These are phyloP conservation scores for Drosophila testacea DNA, from an alignment of 2,888 invertebrate species.

Conservation along the genomic window DNA sequence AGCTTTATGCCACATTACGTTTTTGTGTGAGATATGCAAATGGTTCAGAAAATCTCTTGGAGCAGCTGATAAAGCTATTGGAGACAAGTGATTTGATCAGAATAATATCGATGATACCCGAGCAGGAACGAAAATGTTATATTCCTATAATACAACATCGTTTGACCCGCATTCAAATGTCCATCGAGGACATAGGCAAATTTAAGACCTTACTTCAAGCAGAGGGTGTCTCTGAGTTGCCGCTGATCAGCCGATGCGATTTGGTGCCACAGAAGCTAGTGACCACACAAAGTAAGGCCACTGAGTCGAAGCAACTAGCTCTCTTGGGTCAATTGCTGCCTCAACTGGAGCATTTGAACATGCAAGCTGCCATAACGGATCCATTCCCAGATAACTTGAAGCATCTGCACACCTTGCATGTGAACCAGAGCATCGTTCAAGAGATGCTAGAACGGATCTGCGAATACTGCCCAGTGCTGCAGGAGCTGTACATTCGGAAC, in stretches of 20 bases:
- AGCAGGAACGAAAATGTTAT: slow-evolving; percentile 19
- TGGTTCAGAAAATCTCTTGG: slow-evolving; percentile 6
- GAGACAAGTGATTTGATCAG: slow-evolving; percentile 20
- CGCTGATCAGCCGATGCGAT: slow-evolving; percentile 20
- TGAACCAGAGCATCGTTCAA: slow-evolving; percentile 22
- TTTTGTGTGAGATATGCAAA: slow-evolving; percentile 24
- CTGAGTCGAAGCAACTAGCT: background rate
- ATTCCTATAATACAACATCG: slow-evolving; percentile 33
- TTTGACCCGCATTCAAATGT: slow-evolving; percentile 27
- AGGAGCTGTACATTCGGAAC: slow-evolving; percentile 24
- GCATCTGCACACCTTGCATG: slow-evolving; percentile 3
- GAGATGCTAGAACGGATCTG: slow-evolving; percentile 17
- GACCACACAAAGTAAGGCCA: too few relatives aligned
- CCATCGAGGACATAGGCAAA: slow-evolving; percentile 5
- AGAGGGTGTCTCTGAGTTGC: slow-evolving; percentile 1
- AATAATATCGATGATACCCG: slow-evolving; percentile 1
- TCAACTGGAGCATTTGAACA: slow-evolving; percentile 5
- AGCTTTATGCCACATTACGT: slow-evolving; percentile 30
- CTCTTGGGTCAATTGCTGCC: slow-evolving; percentile 33
- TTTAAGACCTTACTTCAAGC: background rate
- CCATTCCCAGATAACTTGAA: slow-evolving; percentile 26
- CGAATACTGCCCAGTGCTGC: slow-evolving; percentile 16
- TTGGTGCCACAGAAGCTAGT: background rate
- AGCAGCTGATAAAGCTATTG: slow-evolving; percentile 15
- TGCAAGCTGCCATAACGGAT: background rate